Conservation (phyloP, 2,888 invertebrate genomes). For the Neuroscelio doddi region DNA sequence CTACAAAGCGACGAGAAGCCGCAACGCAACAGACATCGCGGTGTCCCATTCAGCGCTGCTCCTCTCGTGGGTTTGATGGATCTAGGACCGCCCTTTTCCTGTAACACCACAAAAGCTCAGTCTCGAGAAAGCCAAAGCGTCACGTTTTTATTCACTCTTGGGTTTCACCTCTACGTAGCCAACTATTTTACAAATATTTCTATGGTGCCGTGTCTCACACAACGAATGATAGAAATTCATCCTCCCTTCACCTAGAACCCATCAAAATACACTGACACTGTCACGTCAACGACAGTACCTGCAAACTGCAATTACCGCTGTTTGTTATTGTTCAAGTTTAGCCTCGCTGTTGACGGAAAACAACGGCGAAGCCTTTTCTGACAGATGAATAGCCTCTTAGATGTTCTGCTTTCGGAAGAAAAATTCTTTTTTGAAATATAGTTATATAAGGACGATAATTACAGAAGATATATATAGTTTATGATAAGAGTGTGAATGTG, state of each 20-base stretch:
- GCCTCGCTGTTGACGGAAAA: no score
- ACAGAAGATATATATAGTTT: no score
- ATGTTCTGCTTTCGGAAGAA: no score
- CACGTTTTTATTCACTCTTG: conserved; percentile 52
- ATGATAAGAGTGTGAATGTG: no score
- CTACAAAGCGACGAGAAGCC: conserved; percentile 48
- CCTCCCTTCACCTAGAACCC: not conserved
- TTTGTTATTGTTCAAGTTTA: no score
- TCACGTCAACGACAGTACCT: conserved; percentile 23
- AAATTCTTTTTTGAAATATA: no score
- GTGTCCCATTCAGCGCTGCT: conserved; percentile 52
- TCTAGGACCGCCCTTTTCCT: conserved; percentile 65
- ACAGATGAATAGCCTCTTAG: no score
- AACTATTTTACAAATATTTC: conserved; percentile 37
- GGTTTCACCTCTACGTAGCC: conserved; percentile 13
- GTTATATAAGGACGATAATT: no score
- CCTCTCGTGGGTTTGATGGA: conserved; percentile 62
- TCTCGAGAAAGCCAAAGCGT: conserved; percentile 54
- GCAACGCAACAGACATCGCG: conserved; percentile 55
- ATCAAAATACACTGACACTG: conserved; percentile 22
- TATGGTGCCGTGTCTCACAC: conserved; percentile 16
- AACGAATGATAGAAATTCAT: not conserved
- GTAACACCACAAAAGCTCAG: conserved; percentile 54
- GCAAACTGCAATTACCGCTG: no score
- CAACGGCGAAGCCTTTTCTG: no score